These are phyloP conservation scores for Columbina picui DNA, from an alignment of 2,113 vertebrate species.

Conservation along the genomic window DNA sequence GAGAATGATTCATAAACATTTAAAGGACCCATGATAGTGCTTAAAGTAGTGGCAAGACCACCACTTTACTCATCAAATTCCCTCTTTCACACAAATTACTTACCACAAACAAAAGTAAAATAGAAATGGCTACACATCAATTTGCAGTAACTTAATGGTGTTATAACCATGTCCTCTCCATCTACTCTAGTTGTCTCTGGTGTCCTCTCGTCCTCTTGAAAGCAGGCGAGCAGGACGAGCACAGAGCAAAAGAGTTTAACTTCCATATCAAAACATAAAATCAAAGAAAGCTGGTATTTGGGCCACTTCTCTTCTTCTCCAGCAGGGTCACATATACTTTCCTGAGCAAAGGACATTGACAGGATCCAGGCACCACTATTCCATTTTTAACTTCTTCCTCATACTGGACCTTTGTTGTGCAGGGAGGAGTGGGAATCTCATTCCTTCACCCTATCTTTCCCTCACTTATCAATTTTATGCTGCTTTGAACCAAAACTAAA, in stretches of 20 bases:
- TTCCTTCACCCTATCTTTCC: background rate
- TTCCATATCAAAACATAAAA: background rate
- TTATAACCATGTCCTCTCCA: accelerated
- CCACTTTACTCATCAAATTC: background rate
- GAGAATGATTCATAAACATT: background rate
- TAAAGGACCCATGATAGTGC: background rate
- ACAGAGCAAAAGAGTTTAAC: background rate
- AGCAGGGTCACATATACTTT: background rate
- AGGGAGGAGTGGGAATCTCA: background rate
- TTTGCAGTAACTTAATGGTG: background rate
- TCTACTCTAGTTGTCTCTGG: background rate
- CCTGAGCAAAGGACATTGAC: background rate
- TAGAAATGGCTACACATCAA: background rate
- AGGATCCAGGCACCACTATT: background rate
- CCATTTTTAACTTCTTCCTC: background rate
- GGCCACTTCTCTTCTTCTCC: background rate
- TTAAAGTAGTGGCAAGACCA: background rate
- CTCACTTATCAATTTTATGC: background rate
- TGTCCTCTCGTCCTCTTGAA: background rate
- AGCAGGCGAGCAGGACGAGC: background rate
- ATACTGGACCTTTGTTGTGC: background rate
- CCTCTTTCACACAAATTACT: background rate
- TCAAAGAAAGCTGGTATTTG: background rate
- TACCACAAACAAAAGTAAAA: background rate
- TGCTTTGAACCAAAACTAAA: background rate